Conservation (phyloP, 2,888 invertebrate species). For the Sialis fuliginosa region DNA sequence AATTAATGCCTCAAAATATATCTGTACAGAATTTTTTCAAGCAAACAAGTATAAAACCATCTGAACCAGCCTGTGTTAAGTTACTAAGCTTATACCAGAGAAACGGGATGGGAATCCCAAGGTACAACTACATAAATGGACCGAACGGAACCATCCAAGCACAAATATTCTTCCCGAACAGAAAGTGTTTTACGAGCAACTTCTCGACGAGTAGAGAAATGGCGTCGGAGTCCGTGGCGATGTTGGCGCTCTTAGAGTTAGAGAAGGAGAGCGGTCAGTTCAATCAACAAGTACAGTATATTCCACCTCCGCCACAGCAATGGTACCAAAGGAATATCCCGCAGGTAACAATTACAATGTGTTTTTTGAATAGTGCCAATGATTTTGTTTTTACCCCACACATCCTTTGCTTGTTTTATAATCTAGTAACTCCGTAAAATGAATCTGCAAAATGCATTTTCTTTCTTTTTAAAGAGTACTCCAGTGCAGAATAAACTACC, state of each 20-base stretch:
- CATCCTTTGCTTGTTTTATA: too few species aligned
- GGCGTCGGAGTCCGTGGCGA: constrained; percentile 29
- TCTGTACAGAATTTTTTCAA: too few species aligned
- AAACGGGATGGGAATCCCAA: constrained; percentile 25
- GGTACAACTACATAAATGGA: constrained; percentile 25
- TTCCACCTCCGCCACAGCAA: constrained; percentile 11
- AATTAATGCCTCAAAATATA: too few species aligned
- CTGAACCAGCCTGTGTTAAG: constrained; percentile 18
- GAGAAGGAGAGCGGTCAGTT: neutral
- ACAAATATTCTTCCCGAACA: constrained; percentile 28
- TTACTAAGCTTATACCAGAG: constrained; percentile 26
- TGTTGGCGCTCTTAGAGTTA: constrained; percentile 17
- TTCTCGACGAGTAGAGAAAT: constrained; percentile 25
- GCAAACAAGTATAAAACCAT: too few species aligned
- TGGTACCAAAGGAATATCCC: constrained; percentile 7
- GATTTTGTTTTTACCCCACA: too few species aligned
- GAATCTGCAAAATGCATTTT: too few species aligned
- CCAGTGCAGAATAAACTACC: too few species aligned
- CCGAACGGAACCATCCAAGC: constrained; percentile 21
- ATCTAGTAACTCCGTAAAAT: too few species aligned
- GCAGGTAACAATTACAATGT: neutral
- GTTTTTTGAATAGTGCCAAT: constrained; percentile 1
- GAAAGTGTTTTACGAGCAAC: constrained; percentile 27
- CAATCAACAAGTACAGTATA: constrained; percentile 5
- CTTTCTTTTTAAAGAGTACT: neutral